Evolutionary conservation across 2,113 vertebrate genomes (phyloP).

Genomic region (Apaloderma vittatum): DNA sequence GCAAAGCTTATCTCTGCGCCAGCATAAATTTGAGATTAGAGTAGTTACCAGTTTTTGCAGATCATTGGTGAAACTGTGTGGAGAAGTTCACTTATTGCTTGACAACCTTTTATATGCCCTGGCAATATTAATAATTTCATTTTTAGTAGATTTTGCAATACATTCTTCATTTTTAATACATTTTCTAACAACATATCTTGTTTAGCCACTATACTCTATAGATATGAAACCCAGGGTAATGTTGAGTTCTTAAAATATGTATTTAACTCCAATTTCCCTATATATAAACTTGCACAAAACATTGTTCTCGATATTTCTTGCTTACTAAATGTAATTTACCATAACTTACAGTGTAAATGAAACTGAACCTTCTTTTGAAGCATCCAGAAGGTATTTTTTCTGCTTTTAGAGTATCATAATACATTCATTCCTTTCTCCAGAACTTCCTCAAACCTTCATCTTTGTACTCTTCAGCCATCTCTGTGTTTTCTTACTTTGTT

Average conservation of each 20-base stretch:
- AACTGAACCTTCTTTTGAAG: slow-evolving; percentile 83
- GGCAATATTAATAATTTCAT: background rate
- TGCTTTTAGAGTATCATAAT: slow-evolving; percentile 68
- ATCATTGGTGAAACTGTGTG: background rate
- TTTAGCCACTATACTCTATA: background rate
- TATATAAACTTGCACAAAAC: slow-evolving; percentile 12
- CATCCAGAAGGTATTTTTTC: slow-evolving; percentile 85
- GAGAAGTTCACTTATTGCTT: background rate
- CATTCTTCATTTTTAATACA: background rate
- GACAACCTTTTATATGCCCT: background rate
- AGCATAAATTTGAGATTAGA: background rate
- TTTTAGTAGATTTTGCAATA: background rate
- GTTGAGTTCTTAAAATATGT: background rate
- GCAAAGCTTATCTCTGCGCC: background rate
- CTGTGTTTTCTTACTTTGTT: background rate
- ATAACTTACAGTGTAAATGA: slow-evolving; percentile 86
- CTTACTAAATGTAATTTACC: slow-evolving; percentile 81
- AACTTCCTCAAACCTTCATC: slow-evolving; percentile 46
- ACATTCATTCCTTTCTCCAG: slow-evolving; percentile 50
- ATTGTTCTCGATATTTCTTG: slow-evolving; percentile 37
- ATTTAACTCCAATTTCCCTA: background rate
- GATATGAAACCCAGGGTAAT: background rate
- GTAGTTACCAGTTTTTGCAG: background rate
- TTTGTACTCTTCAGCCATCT: slow-evolving; percentile 14
- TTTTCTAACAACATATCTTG: background rate